Evolutionary conservation across 2,888 invertebrate species (phyloP).

Genomic region (Synergus gifuensis): DNA sequence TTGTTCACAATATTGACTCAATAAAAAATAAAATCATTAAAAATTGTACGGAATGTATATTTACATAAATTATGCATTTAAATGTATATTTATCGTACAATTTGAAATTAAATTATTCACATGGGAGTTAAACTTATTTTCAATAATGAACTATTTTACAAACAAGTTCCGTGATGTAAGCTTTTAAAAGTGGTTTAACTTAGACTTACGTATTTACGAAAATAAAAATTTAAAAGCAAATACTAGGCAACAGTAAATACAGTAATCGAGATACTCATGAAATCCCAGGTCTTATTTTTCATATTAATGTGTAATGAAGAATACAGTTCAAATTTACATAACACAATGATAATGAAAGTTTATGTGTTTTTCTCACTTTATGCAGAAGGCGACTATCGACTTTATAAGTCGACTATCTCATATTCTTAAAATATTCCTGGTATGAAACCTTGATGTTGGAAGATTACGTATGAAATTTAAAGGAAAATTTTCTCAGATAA

Average conservation of each 20-base stretch:
- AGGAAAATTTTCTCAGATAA: constrained; percentile 14
- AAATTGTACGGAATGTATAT: not conserved
- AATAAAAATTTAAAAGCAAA: not conserved
- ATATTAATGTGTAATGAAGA: constrained; percentile 13
- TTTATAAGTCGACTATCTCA: constrained; percentile 23
- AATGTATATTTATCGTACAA: not conserved
- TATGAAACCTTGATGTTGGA: constrained; percentile 2
- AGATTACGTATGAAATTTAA: not conserved
- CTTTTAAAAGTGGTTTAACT: not conserved
- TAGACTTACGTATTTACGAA: not conserved
- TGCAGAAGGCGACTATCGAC: no score
- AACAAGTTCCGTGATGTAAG: not conserved
- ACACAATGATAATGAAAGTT: constrained; percentile 23
- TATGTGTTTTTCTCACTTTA: constrained; percentile 3
- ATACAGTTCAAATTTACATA: constrained; percentile 19
- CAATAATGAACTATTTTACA: not conserved
- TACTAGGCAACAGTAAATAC: not conserved
- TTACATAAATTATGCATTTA: not conserved
- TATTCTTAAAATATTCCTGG: constrained; percentile 1
- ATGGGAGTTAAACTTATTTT: not conserved
- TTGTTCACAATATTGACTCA: not conserved
- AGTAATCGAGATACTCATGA: not conserved
- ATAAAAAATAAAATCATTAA: not conserved
- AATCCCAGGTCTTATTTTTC: constrained; percentile 2
- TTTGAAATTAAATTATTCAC: not conserved